Evolutionary conservation across 2,113 vertebrate genomes (phyloP).

Genomic region (Microtus richardsoni): DNA sequence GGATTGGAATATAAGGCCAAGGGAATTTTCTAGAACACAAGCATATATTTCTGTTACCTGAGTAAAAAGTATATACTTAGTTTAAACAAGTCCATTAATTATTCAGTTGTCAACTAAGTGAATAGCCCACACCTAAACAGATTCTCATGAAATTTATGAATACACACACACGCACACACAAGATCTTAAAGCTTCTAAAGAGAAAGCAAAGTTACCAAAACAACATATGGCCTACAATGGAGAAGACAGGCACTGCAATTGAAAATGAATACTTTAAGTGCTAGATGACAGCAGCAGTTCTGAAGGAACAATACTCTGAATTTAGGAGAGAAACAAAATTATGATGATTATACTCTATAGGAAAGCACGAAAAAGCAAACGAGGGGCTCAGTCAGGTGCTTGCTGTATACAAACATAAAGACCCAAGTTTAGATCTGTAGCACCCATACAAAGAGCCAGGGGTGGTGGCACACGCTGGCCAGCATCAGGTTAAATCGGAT

Average conservation of each 20-base stretch:
- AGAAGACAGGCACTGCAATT: neutral
- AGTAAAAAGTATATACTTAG: neutral
- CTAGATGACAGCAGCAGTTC: neutral
- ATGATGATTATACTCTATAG: neutral
- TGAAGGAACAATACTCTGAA: neutral
- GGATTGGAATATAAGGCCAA: neutral
- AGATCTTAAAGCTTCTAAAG: neutral
- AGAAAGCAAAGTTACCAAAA: neutral
- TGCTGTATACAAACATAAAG: neutral
- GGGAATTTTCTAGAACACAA: neutral
- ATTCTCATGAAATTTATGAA: conserved; percentile 1
- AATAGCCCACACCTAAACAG: neutral
- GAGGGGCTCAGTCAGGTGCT: neutral
- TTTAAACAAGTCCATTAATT: neutral
- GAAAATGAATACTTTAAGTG: neutral
- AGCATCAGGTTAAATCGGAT: neutral
- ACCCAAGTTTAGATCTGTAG: neutral
- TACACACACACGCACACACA: neutral
- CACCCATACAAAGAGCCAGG: neutral
- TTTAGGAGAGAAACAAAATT: neutral
- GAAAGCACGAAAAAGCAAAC: neutral
- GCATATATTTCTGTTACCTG: neutral
- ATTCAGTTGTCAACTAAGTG: neutral
- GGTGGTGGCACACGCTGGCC: neutral
- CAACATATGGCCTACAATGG: neutral